Evolutionary conservation across 92 coral and sea anemone species (phyloP), one percentile per base, ranked within the genome.

Genomic region (Plumapathes pennacea): DNA sequence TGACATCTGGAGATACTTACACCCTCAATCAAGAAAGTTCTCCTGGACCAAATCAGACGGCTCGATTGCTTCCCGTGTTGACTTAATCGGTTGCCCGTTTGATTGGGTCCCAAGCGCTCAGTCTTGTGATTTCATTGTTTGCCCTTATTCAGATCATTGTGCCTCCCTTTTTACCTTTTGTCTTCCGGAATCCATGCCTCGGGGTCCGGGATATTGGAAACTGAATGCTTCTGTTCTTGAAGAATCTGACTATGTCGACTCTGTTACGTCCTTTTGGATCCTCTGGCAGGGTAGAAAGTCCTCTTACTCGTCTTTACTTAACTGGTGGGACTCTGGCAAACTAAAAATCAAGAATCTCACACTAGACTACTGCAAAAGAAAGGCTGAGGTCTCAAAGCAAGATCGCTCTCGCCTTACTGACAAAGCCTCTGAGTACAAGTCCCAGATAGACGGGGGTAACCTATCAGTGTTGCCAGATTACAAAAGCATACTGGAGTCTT

Each of bases 161-260:
- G 59, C 40, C 10, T 41, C 47, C 6, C 21, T 30, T 10, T 29
- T 45, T 20, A 4, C 58, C 32, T 45, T 17, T 27, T 13, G 27
- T 27, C 2, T 62, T 36, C 70, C 59, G 28, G 56, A 31, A 3
- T n/a, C 17, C 5, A 34, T 50, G n/a, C 38, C 33, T 9, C 27
- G n/a, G 6, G 70, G 70, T 29, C 70, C 70, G 26, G 33, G 40
- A 18, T 44, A 14, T 26, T 62, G 70, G 59, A 62, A 62, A 30
- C 42, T 46, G 10, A 62, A 62, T 36, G 47, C 59, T 21, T 27
- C 44, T 13, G 21, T 46, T n/a, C 43, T 62, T 4, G 2, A 33
- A n/a, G 73, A 65, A 6, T 8, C 3, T 12, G 33, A 25, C 0
- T 67, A 25, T 27, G 5, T 38, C 11, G 25, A 32, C 4, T 20